A percentile compares a stretch with the other conserved stretches of the same genome.
phyloP scores from a whole-genome alignment of 1,140 invertebrate species.

The Lasaia peninsularis region DNA sequence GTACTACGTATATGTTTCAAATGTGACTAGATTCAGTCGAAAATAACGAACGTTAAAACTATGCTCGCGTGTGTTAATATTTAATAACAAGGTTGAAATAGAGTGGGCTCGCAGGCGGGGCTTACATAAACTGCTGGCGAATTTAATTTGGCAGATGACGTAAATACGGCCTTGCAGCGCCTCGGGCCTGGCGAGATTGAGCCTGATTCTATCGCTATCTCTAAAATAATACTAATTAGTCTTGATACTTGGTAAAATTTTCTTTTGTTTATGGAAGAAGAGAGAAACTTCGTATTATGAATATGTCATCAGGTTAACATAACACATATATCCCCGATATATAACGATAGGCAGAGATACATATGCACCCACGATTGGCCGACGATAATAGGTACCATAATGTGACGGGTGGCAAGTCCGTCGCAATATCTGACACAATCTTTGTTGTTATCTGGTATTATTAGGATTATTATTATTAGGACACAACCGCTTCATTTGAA shows the following conservation, averaged over 20 bases:
- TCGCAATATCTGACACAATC: no score
- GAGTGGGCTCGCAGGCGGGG: background rate
- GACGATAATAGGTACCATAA: no score
- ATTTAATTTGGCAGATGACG: constrained; percentile 9
- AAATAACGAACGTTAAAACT: background rate
- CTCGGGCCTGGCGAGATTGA: constrained; percentile 7
- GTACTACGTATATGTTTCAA: no score
- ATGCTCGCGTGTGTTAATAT: background rate
- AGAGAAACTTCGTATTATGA: no score
- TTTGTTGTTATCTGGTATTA: no score
- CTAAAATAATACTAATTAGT: constrained; percentile 5
- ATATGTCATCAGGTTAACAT: background rate
- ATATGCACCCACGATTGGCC: no score
- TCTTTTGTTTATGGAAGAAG: no score
- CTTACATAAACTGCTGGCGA: constrained; percentile 1
- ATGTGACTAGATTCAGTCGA: background rate
- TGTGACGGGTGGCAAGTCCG: no score
- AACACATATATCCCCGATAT: background rate
- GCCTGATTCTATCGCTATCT: background rate
- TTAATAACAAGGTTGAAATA: constrained; percentile 7
- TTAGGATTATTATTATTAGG: no score
- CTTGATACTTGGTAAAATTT: no score
- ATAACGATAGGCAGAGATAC: no score
- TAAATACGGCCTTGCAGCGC: constrained; percentile 5
- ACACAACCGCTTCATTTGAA: no score